These are phyloP conservation scores for Philhelius pedissequus DNA, from an alignment of 2,888 invertebrate genomes.

Conservation along the genomic window DNA sequence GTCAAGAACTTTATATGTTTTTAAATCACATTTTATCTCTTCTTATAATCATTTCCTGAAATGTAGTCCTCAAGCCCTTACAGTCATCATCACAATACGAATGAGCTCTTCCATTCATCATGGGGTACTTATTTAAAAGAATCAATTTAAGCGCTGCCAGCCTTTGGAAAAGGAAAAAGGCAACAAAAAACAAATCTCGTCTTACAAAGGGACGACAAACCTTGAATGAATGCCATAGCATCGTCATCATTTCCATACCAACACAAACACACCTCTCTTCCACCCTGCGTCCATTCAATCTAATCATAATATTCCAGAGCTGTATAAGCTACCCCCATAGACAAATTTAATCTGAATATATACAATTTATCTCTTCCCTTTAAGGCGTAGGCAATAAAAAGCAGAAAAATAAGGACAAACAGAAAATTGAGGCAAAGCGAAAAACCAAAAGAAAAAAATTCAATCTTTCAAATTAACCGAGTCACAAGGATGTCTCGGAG, in stretches of 20 bases:
- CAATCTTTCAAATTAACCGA: not conserved
- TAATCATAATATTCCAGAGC: constrained; percentile 20
- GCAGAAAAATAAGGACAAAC: constrained; percentile 6
- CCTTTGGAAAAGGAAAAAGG: not conserved
- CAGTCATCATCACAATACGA: constrained; percentile 10
- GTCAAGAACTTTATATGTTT: not conserved
- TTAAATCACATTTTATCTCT: not conserved
- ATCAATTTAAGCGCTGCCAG: constrained; percentile 35
- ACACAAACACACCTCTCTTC: not conserved
- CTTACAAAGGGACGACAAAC: not conserved
- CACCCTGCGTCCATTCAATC: not conserved
- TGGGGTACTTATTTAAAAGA: constrained; percentile 1
- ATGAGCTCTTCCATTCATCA: constrained; percentile 8
- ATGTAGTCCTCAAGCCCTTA: not conserved
- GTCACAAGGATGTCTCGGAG: not conserved
- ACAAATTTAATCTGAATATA: not conserved
- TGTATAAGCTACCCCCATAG: not conserved
- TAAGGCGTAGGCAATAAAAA: constrained; percentile 35
- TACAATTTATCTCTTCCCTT: constrained; percentile 44
- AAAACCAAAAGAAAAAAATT: not conserved
- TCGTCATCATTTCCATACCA: constrained; percentile 22
- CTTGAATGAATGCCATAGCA: constrained; percentile 54
- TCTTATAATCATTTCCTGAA: not conserved
- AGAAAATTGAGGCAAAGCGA: not conserved
- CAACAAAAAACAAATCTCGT: not conserved